A percentile compares a stretch with the other conserved stretches of the same genome.
Conservation (phyloP, 2,888 invertebrate genomes). For the Oscheius onirici region DNA sequence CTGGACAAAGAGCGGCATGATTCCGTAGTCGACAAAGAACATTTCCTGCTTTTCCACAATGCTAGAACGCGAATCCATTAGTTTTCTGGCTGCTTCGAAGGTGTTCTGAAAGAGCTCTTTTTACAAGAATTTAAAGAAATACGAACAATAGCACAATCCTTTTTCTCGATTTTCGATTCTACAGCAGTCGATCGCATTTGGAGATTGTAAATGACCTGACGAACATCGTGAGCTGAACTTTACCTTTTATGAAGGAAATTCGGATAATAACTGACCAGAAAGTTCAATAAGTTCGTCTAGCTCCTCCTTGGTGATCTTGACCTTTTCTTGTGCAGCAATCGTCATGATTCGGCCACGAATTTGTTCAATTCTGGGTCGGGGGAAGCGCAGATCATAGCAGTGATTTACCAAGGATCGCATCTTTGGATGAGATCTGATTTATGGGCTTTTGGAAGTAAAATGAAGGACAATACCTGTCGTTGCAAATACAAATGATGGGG, state of each 20-base stretch:
- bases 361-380: constrained; percentile 86
- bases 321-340: constrained; percentile 88
- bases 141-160: constrained; percentile 84
- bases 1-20: constrained; percentile 95
- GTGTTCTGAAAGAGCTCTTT: constrained; percentile 58
- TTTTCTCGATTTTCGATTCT: constrained; percentile 78
- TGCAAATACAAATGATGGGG: constrained; percentile 96
- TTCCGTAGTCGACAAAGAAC: constrained; percentile 95
- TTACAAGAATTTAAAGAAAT: not conserved
- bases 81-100: constrained; percentile 69
- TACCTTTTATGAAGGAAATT: not conserved
- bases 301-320: constrained; percentile 81
- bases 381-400: constrained; percentile 89
- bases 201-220: constrained; percentile 81
- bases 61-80: constrained; percentile 80
- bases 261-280: constrained; percentile 67
- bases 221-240: constrained; percentile 85
- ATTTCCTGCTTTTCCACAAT: constrained; percentile 77
- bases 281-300: constrained; percentile 82
- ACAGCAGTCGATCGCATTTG: constrained; percentile 81
- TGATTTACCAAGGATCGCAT: constrained; percentile 91
- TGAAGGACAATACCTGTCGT: constrained; percentile 81
- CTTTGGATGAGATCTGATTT: constrained; percentile 74
- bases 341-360: constrained; percentile 91
- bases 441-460: not conserved